A percentile compares a stretch with the other conserved stretches of the same genome.
Conservation (phyloP, 1,140 invertebrate genomes). For the Formica exsecta region DNA sequence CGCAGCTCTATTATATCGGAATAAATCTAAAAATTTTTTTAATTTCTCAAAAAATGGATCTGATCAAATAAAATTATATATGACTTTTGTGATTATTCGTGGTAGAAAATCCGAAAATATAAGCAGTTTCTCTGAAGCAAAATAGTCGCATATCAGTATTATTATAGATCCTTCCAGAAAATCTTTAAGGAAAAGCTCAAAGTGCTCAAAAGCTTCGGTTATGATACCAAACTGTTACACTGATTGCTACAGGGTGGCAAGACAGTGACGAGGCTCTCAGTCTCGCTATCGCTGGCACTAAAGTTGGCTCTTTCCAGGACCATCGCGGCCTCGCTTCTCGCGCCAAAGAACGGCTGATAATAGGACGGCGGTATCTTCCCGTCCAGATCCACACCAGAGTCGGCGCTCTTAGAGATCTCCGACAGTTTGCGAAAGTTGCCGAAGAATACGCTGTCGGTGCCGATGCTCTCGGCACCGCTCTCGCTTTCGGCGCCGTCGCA, state of each 20-base stretch:
- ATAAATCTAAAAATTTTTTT: too few relatives aligned
- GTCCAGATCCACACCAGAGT: conserved; percentile 77
- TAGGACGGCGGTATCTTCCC: conserved; percentile 56
- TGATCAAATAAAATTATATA: too few relatives aligned
- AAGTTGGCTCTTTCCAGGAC: conserved; percentile 71
- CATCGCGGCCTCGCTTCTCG: conserved; percentile 58
- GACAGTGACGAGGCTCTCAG: conserved; percentile 86
- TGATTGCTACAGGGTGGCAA: conserved; percentile 76
- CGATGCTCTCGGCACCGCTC: conserved; percentile 93
- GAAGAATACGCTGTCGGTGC: conserved; percentile 94
- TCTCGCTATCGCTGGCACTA: conserved; percentile 85
- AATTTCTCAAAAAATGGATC: too few relatives aligned
- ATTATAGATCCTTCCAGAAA: not conserved
- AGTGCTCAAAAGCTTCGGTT: not conserved
- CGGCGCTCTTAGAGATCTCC: conserved; percentile 81
- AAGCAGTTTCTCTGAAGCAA: too few relatives aligned
- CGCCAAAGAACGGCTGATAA: conserved; percentile 58
- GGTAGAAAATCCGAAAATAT: too few relatives aligned
- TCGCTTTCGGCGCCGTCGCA: conserved; percentile 91
- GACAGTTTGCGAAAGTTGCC: conserved; percentile 84
- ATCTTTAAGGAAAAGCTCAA: not conserved
- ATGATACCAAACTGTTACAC: conserved; percentile 73
- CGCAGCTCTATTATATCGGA: not conserved
- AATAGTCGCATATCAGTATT: too few relatives aligned
- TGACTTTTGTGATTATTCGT: too few relatives aligned